Evolutionary conservation across 2,797 vertebrate genomes (phyloP).

Genomic region (Eptatretus atami): DNA sequence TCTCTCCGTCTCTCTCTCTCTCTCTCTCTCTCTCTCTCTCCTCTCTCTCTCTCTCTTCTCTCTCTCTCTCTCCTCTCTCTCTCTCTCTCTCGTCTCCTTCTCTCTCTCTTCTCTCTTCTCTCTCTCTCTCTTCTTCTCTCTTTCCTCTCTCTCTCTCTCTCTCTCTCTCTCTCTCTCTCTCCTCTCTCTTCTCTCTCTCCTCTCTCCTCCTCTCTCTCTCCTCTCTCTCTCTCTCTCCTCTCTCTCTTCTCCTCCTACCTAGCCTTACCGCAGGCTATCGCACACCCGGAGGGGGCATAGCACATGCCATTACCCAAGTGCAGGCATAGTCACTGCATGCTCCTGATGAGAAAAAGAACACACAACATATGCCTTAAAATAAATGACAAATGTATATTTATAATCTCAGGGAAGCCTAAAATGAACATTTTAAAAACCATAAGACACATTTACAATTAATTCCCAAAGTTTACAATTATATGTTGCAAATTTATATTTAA

Average conservation of each 20-base stretch:
- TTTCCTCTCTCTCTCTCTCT: background rate
- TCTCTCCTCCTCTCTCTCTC: too few species aligned
- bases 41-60: background rate
- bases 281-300: background rate
- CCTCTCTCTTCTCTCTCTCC: too few species aligned
- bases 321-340: too few species aligned
- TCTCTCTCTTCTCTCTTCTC: background rate
- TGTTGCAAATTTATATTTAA: too few species aligned
- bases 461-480: too few species aligned
- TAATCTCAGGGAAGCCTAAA: too few species aligned
- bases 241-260: background rate
- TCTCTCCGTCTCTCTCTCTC: background rate
- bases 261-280: background rate
- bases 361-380: too few species aligned
- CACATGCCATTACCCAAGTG: conserved; percentile 9
- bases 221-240: background rate
- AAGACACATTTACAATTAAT: too few species aligned
- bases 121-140: background rate
- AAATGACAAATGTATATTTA: too few species aligned
- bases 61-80: background rate
- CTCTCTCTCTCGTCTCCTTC: background rate
- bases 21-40: background rate
- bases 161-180: background rate
- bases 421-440: too few species aligned
- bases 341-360: too few species aligned